phyloP scores from a whole-genome alignment of 2,113 vertebrate genomes.

The Notechis scutatus region DNA sequence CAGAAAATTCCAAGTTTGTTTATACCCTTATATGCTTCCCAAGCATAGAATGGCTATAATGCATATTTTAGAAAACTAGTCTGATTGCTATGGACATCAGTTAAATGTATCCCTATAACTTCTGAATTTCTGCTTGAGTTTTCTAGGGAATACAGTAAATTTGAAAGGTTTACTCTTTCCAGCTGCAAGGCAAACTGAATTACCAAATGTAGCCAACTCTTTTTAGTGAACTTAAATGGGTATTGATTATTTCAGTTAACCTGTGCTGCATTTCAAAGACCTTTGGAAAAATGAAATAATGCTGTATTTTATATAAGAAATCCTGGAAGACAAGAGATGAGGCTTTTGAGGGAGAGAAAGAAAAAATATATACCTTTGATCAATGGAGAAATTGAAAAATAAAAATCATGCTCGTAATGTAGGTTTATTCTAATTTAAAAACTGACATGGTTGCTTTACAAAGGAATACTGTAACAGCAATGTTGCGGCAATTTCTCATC shows the following conservation, averaged over 20 bases:
- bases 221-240: conserved; percentile 19
- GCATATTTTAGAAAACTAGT: neutral
- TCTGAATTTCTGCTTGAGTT: neutral
- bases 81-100: neutral
- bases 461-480: neutral
- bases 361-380: neutral
- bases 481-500: conserved; percentile 12
- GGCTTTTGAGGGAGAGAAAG: conserved; percentile 1
- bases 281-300: neutral
- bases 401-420: conserved; percentile 5
- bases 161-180: neutral
- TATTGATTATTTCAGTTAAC: conserved; percentile 27
- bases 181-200: neutral
- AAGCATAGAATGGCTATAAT: neutral
- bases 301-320: neutral
- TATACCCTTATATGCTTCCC: neutral
- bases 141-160: neutral
- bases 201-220: conserved; percentile 3
- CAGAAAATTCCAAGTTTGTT: conserved; percentile 6
- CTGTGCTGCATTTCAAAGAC: conserved; percentile 19
- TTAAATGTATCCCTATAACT: conserved; percentile 2
- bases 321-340: neutral
- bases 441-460: neutral
- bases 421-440: conserved; percentile 11
- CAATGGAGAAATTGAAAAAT: conserved; percentile 30